Evolutionary conservation across 1,140 invertebrate species (phyloP).

Genomic region (Apis mellifera): DNA sequence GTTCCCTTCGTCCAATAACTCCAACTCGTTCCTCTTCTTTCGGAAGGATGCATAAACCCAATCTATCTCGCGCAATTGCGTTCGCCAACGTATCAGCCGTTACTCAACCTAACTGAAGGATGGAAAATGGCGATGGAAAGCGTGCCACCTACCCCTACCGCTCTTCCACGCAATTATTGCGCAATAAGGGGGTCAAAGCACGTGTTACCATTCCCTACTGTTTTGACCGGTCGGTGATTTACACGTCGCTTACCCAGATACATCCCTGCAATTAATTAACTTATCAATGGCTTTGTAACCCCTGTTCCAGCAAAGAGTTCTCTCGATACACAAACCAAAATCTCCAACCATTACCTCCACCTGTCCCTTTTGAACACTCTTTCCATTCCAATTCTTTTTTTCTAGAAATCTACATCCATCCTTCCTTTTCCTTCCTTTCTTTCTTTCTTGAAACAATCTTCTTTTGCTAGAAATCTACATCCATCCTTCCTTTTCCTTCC

Average conservation of each 20-base stretch:
- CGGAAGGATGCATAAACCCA: neutral
- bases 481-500: no score
- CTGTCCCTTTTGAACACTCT: no score
- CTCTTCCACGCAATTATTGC: constrained; percentile 64
- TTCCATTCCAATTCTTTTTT: no score
- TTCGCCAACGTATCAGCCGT: constrained; percentile 53
- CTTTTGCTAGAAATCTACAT: no score
- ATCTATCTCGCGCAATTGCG: constrained; percentile 47
- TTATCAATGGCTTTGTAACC: constrained; percentile 23
- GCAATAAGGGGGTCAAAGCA: constrained; percentile 59
- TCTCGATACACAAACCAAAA: neutral
- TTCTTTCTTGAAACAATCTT: no score
- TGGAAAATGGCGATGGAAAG: constrained; percentile 60
- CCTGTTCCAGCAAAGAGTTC: neutral
- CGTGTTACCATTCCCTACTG: constrained; percentile 46
- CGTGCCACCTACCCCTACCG: constrained; percentile 40
- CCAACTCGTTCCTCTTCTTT: neutral
- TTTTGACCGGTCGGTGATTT: constrained; percentile 56
- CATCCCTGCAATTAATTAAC: constrained; percentile 45
- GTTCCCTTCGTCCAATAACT: neutral
- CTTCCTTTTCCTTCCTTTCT: no score
- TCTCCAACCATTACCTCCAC: no score
- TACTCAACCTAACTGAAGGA: constrained; percentile 57
- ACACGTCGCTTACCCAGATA: constrained; percentile 14
- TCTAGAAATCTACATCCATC: no score